These are phyloP conservation scores for Lucinisca nassula DNA, from an alignment of 2,888 invertebrate genomes.

Conservation along the genomic window DNA sequence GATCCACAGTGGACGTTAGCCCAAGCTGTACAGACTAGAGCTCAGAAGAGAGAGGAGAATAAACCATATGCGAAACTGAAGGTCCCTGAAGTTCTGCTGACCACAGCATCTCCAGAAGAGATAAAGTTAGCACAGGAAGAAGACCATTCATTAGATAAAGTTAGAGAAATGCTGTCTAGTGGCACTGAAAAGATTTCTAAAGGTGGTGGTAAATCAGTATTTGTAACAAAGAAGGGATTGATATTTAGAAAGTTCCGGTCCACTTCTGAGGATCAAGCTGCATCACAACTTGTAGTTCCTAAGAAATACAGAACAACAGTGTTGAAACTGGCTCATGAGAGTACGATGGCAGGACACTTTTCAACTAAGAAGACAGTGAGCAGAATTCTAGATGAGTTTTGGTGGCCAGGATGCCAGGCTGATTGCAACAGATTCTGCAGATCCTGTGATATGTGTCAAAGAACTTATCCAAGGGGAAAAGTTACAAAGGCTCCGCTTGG, in stretches of 20 bases:
- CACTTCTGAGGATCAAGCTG: background rate
- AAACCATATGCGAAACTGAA: background rate
- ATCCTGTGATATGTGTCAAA: slow-evolving; percentile 65
- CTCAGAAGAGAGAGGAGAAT: background rate
- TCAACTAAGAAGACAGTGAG: background rate
- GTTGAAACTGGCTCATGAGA: slow-evolving; percentile 63
- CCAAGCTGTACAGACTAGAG: background rate
- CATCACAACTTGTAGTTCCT: slow-evolving; percentile 52
- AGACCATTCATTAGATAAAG: background rate
- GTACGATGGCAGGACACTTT: slow-evolving; percentile 40
- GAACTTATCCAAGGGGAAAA: slow-evolving; percentile 51
- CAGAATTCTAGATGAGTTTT: slow-evolving; percentile 47
- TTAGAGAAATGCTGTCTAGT: no score
- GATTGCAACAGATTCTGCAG: slow-evolving; percentile 45
- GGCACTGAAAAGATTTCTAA: no score
- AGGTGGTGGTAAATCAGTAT: background rate
- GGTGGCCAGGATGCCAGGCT: slow-evolving; percentile 61
- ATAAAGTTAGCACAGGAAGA: background rate
- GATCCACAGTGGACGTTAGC: slow-evolving; percentile 28
- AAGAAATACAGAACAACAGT: slow-evolving; percentile 36
- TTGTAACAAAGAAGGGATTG: background rate
- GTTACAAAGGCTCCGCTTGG: slow-evolving; percentile 50
- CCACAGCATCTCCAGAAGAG: background rate
- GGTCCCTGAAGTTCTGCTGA: background rate
- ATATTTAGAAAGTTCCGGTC: slow-evolving; percentile 39